Evolutionary conservation across 2,888 invertebrate genomes (phyloP).

Genomic region (Lumbricus terrestris): DNA sequence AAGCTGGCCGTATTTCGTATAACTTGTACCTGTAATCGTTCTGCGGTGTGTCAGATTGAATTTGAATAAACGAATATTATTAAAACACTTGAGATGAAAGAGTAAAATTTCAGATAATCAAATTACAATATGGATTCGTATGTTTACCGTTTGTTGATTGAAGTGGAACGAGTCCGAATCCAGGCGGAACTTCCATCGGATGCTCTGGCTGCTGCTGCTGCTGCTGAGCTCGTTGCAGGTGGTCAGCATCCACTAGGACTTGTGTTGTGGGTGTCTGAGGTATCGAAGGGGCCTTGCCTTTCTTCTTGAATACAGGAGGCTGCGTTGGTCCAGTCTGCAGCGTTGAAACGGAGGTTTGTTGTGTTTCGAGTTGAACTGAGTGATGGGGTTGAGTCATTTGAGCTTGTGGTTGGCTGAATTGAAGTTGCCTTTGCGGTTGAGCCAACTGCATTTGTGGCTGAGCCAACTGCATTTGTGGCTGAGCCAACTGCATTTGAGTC

Average conservation of each 20-base stretch:
- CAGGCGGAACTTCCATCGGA: neutral
- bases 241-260: neutral
- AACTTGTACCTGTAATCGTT: too few species aligned
- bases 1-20: too few species aligned
- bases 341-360: neutral
- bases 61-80: too few species aligned
- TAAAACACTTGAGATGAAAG: too few species aligned
- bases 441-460: neutral
- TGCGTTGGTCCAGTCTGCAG: too few species aligned
- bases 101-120: neutral
- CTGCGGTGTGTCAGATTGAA: too few species aligned
- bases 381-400: neutral
- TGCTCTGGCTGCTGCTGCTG: slow-evolving; percentile 6
- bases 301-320: neutral
- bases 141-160: slow-evolving; percentile 6
- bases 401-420: neutral
- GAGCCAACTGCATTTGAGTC: neutral
- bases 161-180: slow-evolving; percentile 4
- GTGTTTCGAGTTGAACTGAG: neutral
- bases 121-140: neutral
- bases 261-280: neutral
- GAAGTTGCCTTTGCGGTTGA: neutral
- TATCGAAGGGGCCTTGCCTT: neutral
- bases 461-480: neutral
- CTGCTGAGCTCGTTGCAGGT: neutral